These are phyloP conservation scores for Chrysopilus asiliformis DNA, from an alignment of 2,888 invertebrate genomes.

Conservation along the genomic window DNA sequence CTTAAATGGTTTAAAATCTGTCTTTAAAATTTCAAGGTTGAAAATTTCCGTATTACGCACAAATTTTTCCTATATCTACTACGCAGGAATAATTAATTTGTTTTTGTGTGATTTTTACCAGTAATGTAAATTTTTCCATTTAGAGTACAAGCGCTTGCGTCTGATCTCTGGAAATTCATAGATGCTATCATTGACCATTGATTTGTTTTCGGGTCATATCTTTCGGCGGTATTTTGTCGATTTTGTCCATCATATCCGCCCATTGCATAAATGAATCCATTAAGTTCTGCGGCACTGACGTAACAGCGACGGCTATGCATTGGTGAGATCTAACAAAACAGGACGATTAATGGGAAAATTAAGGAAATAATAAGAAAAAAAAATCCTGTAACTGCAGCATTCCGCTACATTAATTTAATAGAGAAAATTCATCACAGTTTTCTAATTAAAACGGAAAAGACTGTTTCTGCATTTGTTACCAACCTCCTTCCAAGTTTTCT, in stretches of 20 bases:
- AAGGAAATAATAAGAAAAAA: too few relatives aligned
- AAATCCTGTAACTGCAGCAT: not conserved
- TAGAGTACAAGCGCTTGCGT: slow-evolving; percentile 79
- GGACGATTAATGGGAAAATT: slow-evolving; percentile 6
- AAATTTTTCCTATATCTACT: not conserved
- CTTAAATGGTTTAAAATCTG: too few relatives aligned
- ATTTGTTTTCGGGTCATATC: slow-evolving; percentile 69
- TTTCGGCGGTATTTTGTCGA: slow-evolving; percentile 74
- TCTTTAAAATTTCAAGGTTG: too few relatives aligned
- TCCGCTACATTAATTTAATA: not conserved
- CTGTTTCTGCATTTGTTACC: slow-evolving; percentile 7
- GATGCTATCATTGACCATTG: slow-evolving; percentile 80
- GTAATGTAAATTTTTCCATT: slow-evolving; percentile 46
- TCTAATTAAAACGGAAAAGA: not conserved
- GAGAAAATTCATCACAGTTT: not conserved
- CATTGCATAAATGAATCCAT: slow-evolving; percentile 71
- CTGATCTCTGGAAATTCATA: slow-evolving; percentile 81
- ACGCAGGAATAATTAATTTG: not conserved
- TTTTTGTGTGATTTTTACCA: slow-evolving; percentile 17
- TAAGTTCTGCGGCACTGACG: slow-evolving; percentile 67
- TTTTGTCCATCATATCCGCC: slow-evolving; percentile 80
- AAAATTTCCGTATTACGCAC: too few relatives aligned
- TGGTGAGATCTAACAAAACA: slow-evolving; percentile 48
- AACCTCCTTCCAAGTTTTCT: slow-evolving; percentile 71
- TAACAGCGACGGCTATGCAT: slow-evolving; percentile 84